Conservation (phyloP, 2,113 vertebrate genomes). For the Paradisaea rubra region DNA sequence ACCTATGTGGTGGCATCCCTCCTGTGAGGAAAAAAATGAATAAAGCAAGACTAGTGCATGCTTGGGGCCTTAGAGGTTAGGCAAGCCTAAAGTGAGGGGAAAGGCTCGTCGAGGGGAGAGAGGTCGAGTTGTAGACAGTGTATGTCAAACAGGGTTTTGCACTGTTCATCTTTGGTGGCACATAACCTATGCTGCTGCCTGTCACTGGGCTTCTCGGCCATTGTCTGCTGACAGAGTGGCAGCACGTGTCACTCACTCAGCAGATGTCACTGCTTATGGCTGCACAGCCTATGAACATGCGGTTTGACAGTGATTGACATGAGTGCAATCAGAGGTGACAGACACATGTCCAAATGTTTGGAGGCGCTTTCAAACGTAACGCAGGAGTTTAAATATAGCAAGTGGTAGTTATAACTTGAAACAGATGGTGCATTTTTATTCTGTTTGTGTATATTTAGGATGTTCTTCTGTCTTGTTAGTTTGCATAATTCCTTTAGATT, state of each 20-base stretch:
- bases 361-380: not conserved
- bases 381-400: not conserved
- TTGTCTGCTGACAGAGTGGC: not conserved
- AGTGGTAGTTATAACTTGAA: not conserved
- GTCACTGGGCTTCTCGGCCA: not conserved
- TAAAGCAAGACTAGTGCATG: not conserved
- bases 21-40: not conserved
- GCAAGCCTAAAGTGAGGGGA: not conserved
- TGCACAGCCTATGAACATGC: not conserved
- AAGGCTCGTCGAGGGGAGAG: not conserved
- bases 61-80: not conserved
- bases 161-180: not conserved
- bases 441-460: not conserved
- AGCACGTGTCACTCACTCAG: not conserved
- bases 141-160: not conserved
- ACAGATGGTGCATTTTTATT: not conserved
- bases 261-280: not conserved
- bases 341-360: not conserved
- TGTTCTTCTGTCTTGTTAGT: not conserved
- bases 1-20: not conserved
- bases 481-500: not conserved
- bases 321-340: not conserved
- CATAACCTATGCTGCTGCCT: not conserved
- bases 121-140: not conserved
- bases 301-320: not conserved